A percentile compares a stretch with the other conserved stretches of the same genome.
phyloP scores from a whole-genome alignment of 2,888 invertebrate species.

The Andrena fulva region DNA sequence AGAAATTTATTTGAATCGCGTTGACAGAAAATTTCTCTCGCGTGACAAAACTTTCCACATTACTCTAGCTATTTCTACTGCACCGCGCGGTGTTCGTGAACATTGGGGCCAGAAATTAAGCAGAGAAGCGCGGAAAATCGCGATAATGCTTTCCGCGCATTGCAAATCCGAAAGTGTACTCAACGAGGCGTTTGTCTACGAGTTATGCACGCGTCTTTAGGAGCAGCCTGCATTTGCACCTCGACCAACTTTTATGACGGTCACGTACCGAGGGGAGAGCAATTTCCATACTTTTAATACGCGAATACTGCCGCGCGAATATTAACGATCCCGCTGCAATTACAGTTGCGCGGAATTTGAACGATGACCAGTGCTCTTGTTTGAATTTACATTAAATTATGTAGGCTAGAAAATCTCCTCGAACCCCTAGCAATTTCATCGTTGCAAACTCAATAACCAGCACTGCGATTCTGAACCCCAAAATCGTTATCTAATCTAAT shows the following conservation, averaged over 20 bases:
- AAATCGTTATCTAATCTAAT: too few relatives aligned
- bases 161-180: conserved; percentile 1
- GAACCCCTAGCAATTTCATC: too few relatives aligned
- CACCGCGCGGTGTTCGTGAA: neutral
- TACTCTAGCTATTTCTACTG: neutral
- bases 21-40: too few relatives aligned
- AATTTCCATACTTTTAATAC: conserved; percentile 30
- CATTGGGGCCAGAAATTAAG: neutral
- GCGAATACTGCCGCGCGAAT: conserved; percentile 2
- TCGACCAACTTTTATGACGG: conserved; percentile 34
- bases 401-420: too few relatives aligned
- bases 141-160: conserved; percentile 2
- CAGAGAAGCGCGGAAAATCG: neutral
- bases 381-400: neutral
- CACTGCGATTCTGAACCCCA: too few relatives aligned
- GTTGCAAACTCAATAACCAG: too few relatives aligned
- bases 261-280: conserved; percentile 5
- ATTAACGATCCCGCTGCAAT: conserved; percentile 19
- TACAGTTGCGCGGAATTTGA: conserved; percentile 1
- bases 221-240: neutral
- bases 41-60: neutral
- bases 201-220: neutral
- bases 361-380: neutral
- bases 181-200: conserved; percentile 8
- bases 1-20: too few relatives aligned